These are phyloP conservation scores for Drosophila tanythrix DNA, from an alignment of 2,888 invertebrate species.

Conservation along the genomic window DNA sequence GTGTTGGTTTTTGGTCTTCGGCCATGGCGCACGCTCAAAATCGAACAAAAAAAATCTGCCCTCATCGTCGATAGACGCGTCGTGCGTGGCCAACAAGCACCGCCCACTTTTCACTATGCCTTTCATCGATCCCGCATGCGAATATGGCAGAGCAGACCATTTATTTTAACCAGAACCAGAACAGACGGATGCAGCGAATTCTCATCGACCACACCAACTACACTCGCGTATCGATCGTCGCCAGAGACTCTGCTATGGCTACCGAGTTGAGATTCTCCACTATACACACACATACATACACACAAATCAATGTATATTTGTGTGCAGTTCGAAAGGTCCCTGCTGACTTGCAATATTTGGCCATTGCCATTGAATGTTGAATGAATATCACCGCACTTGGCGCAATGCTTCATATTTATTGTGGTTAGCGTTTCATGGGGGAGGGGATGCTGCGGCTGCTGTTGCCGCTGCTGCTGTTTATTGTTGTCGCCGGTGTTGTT, in stretches of 20 bases:
- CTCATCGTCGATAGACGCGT: slow-evolving; percentile 35
- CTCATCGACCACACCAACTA: slow-evolving; percentile 19
- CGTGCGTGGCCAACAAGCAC: slow-evolving; percentile 61
- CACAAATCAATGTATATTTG: background rate
- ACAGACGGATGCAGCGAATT: slow-evolving; percentile 47
- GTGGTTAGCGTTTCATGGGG: slow-evolving; percentile 29
- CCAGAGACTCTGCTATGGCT: background rate
- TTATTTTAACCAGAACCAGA: slow-evolving; percentile 55
- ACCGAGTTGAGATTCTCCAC: slow-evolving; percentile 7
- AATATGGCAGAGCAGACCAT: slow-evolving; percentile 52
- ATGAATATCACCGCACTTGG: slow-evolving; percentile 73
- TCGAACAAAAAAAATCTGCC: slow-evolving; percentile 40
- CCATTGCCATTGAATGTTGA: slow-evolving; percentile 61
- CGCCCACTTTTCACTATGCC: slow-evolving; percentile 73
- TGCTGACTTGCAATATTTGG: slow-evolving; percentile 79
- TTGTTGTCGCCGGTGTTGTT: slow-evolving; percentile 32
- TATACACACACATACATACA: slow-evolving; percentile 24
- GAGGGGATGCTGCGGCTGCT: slow-evolving; percentile 4
- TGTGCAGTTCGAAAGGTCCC: slow-evolving; percentile 41
- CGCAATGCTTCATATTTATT: slow-evolving; percentile 65
- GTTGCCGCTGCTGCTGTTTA: slow-evolving; percentile 44
- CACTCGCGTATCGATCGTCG: slow-evolving; percentile 46
- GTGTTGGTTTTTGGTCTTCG: slow-evolving; percentile 34
- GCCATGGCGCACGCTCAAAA: slow-evolving; percentile 72
- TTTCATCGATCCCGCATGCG: slow-evolving; percentile 71